Evolutionary conservation across 2,888 invertebrate species (phyloP).

Genomic region (Pyrgus malvae): DNA sequence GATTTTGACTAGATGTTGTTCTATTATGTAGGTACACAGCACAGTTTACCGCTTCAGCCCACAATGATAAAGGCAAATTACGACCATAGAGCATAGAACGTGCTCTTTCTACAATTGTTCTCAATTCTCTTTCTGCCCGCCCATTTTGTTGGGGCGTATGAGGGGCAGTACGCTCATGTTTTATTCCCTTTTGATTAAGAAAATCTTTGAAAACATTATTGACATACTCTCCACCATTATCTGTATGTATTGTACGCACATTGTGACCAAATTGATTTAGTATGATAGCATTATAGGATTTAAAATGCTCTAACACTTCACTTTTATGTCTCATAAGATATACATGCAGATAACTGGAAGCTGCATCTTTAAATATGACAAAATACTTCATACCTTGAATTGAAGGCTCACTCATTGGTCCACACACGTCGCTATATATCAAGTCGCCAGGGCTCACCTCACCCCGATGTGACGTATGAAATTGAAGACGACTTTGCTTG

Average conservation of each 20-base stretch:
- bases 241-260: conserved; percentile 36
- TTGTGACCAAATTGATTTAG: conserved; percentile 35
- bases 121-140: conserved; percentile 41
- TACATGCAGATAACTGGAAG: conserved; percentile 37
- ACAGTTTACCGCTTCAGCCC: conserved; percentile 46
- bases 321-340: conserved; percentile 38
- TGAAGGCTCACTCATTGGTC: conserved; percentile 34
- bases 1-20: conserved; percentile 34
- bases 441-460: conserved; percentile 35
- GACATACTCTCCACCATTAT: conserved; percentile 37
- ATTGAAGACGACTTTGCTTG: conserved; percentile 33
- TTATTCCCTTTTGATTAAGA: conserved; percentile 35
- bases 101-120: conserved; percentile 43
- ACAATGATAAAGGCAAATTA: conserved; percentile 23
- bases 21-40: conserved; percentile 42
- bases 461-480: conserved; percentile 32
- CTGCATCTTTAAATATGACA: conserved; percentile 40
- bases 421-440: conserved; percentile 38
- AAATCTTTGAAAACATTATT: conserved; percentile 35
- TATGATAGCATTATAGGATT: conserved; percentile 34
- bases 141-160: conserved; percentile 47
- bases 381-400: conserved; percentile 37
- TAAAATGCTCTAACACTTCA: conserved; percentile 37
- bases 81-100: conserved; percentile 41
- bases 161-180: conserved; percentile 40